Evolutionary conservation across 1,140 invertebrate genomes (phyloP), one percentile per base, ranked within the genome.

Genomic region (Latrodectus geometricus): DNA sequence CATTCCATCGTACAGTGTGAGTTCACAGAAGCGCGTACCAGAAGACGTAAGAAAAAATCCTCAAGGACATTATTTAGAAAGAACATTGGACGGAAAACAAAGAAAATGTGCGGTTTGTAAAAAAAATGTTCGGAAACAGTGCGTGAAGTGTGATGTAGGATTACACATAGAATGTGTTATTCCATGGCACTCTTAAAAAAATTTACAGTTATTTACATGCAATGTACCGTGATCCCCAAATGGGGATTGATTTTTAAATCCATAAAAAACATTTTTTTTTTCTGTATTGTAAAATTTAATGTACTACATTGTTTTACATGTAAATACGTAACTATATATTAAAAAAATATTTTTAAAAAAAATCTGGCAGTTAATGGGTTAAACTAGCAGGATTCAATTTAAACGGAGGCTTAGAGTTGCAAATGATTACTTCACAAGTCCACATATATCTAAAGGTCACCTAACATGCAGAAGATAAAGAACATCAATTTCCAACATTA

Each of bases 11-110:
- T 75, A 75, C 73, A 75, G 73, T 75, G 73, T 75, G 73, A 75
- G 50, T 75, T 75, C 73, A 75, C 49, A 75, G 73, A 75, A 75
- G 73, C 73, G 73, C 73, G 73, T 75, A 75, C 73, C 73, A 75
- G 73, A 75, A 75, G 73, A 75, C 73, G 73, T 75, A 75, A 75
- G 73, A 75, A 75, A 75, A 75, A 75, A 75, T 75, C 73, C 73
- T 75, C 73, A 75, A 75, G 73, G 73, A 75, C 73, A 75, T 75
- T 75, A 75, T 75, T 75, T 75, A 75, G 73, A 75, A 75, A 75
- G 73, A 75, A 75, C 50, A 75, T 75, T 75, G 73, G 73, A 75
- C 73, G 73, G 73, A 75, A 75, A 75, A 75, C 73, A 75, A 75
- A 75, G 73, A 75, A 75, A 75, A 75, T 75, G 73, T 75, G 73